These are phyloP conservation scores for Pterobdella sp. DNA, from an alignment of 2,888 invertebrate species.

Conservation along the genomic window DNA sequence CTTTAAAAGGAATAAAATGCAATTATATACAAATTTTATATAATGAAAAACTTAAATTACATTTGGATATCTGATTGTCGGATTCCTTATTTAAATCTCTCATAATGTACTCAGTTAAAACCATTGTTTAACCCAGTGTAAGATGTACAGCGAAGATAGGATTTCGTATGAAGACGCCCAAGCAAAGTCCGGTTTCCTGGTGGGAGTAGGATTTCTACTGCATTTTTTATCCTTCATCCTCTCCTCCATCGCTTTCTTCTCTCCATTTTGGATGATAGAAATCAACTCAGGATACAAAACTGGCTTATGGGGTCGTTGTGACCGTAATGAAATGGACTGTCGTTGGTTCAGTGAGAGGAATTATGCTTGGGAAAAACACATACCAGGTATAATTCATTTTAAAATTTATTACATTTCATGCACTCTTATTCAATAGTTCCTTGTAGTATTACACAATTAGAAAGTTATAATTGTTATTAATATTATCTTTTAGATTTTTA, in stretches of 20 bases:
- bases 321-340: slow-evolving; percentile 30
- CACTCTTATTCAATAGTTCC: no score
- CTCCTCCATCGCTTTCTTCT: slow-evolving; percentile 31
- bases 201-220: slow-evolving; percentile 26
- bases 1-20: no score
- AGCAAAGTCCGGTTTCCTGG: slow-evolving; percentile 26
- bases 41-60: no score
- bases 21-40: no score
- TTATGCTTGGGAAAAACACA: slow-evolving; percentile 33
- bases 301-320: slow-evolving; percentile 33
- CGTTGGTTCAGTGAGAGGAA: slow-evolving; percentile 34
- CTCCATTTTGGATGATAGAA: slow-evolving; percentile 33
- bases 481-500: no score
- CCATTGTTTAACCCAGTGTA: no score
- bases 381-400: slow-evolving; percentile 28
- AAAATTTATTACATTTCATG: not conserved
- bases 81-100: no score
- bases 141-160: slow-evolving; percentile 53
- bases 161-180: slow-evolving; percentile 19
- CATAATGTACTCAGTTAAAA: no score
- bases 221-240: slow-evolving; percentile 31
- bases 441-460: no score
- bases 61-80: no score
- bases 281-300: slow-evolving; percentile 30
- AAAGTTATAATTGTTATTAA: no score